phyloP scores from a whole-genome alignment of 1,140 invertebrate species.

The Hypsibius dujardini region DNA sequence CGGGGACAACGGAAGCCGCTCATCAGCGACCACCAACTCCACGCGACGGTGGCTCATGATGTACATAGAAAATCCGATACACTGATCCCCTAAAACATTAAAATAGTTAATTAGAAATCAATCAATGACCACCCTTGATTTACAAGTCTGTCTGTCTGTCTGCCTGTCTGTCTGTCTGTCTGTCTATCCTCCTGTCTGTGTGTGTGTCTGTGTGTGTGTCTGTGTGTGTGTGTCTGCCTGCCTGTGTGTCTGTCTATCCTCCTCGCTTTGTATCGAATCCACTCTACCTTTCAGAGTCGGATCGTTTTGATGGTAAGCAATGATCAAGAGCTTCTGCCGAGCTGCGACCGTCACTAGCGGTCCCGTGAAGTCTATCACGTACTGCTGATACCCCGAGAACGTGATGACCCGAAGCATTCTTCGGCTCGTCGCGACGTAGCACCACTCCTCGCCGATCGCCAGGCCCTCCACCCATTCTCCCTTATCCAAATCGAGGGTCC shows the following conservation, averaged over 20 bases:
- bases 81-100: slow-evolving; percentile 4
- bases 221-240: too few relatives aligned
- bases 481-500: slow-evolving; percentile 5
- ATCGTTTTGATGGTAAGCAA: slow-evolving; percentile 52
- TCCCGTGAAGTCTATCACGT: slow-evolving; percentile 52
- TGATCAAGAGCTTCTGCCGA: slow-evolving; percentile 47
- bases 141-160: too few relatives aligned
- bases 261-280: background rate
- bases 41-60: background rate
- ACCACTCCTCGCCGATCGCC: slow-evolving; percentile 48
- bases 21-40: background rate
- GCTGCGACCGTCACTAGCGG: slow-evolving; percentile 50
- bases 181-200: too few relatives aligned
- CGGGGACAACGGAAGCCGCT: slow-evolving; percentile 46
- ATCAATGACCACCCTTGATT: too few relatives aligned
- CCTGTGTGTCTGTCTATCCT: too few relatives aligned
- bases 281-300: background rate
- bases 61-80: slow-evolving; percentile 2
- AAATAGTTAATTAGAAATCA: background rate
- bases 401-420: slow-evolving; percentile 62
- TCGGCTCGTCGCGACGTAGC: slow-evolving; percentile 55
- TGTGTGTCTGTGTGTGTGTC: too few relatives aligned
- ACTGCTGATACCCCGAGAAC: slow-evolving; percentile 62
- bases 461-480: slow-evolving; percentile 36
- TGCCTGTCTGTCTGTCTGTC: too few relatives aligned